A percentile compares a stretch with the other conserved stretches of the same genome.
Evolutionary conservation across 2,888 invertebrate species (phyloP).

Genomic region (Taenaris catops): DNA sequence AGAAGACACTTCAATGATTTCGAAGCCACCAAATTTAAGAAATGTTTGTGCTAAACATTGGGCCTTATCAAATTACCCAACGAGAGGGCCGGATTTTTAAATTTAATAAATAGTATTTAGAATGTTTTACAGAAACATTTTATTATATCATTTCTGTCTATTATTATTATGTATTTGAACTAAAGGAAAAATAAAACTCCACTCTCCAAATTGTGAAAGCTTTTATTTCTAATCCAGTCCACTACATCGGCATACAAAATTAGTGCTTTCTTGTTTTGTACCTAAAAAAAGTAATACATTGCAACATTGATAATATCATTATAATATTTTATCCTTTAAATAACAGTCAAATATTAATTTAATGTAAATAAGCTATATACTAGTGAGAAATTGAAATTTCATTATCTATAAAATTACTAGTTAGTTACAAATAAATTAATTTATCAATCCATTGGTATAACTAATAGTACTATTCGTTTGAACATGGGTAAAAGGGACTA

Average conservation of each 20-base stretch:
- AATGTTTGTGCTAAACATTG: conserved; percentile 41
- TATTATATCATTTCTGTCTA: too few species aligned
- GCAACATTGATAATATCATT: conserved; percentile 5
- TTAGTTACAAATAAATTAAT: too few species aligned
- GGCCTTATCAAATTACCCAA: conserved; percentile 44
- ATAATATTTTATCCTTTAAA: neutral
- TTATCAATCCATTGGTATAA: neutral
- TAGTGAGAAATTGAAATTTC: too few species aligned
- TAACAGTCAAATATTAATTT: neutral
- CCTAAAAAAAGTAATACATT: conserved; percentile 46
- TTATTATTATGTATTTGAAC: too few species aligned
- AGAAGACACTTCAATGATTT: conserved; percentile 2
- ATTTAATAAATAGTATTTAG: too few species aligned
- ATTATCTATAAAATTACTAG: too few species aligned
- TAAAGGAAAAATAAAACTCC: too few species aligned
- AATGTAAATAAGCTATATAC: too few species aligned
- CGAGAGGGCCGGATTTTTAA: conserved; percentile 59
- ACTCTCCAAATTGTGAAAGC: conserved; percentile 37
- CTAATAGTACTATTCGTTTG: neutral
- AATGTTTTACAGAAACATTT: too few species aligned
- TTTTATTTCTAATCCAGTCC: conserved; percentile 52
- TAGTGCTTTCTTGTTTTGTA: conserved; percentile 50
- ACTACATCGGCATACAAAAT: conserved; percentile 58
- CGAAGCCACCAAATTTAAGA: conserved; percentile 4
- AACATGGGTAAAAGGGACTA: neutral